Evolutionary conservation across 2,888 invertebrate species (phyloP).

Genomic region (Yponomeuta evonymella): DNA sequence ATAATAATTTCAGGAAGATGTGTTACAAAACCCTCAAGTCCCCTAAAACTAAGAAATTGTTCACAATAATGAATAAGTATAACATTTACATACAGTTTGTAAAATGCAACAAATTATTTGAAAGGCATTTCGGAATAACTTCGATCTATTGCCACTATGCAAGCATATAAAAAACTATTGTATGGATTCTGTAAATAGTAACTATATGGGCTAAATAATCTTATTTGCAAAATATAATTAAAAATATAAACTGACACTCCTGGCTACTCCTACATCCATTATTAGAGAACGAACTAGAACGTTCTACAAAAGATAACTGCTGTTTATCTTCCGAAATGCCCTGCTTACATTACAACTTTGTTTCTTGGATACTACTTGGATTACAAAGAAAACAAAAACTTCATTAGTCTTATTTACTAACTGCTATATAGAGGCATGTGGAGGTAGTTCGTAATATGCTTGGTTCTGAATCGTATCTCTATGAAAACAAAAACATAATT

Average conservation of each 20-base stretch:
- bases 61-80: neutral
- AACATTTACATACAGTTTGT: neutral
- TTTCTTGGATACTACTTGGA: neutral
- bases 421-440: conserved; percentile 55
- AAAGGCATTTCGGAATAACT: conserved; percentile 6
- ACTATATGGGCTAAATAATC: too few relatives aligned
- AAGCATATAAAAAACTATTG: neutral
- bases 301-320: neutral
- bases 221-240: too few relatives aligned
- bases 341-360: neutral
- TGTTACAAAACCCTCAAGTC: conserved; percentile 12
- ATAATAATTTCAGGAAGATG: conserved; percentile 5
- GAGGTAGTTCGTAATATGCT: conserved; percentile 57
- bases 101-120: conserved; percentile 4
- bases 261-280: too few relatives aligned
- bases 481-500: conserved; percentile 32
- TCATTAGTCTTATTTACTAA: conserved; percentile 1
- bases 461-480: conserved; percentile 8
- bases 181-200: too few relatives aligned
- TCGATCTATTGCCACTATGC: neutral
- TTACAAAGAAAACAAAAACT: neutral
- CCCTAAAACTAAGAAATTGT: conserved; percentile 12
- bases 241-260: too few relatives aligned
- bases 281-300: too few relatives aligned
- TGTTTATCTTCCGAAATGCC: neutral